Conservation (phyloP, 2,797 vertebrate genomes). For the Neomorphus geoffroyi region DNA sequence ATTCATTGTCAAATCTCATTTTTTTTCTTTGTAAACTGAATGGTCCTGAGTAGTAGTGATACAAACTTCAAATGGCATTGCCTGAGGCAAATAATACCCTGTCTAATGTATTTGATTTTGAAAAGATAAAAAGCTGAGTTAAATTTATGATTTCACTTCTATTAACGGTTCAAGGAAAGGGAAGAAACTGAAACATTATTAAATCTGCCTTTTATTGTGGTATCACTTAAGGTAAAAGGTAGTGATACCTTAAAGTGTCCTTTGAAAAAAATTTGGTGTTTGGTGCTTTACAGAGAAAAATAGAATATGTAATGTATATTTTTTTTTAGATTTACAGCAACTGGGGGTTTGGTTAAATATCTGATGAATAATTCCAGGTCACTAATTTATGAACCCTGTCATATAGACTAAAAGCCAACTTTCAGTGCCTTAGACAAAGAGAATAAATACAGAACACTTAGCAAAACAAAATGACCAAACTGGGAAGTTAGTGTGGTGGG, state of each 20-base stretch:
- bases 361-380: constrained; percentile 1
- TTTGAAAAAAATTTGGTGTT: too few species aligned
- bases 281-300: not conserved
- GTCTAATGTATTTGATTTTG: not conserved
- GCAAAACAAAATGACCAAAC: not conserved
- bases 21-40: not conserved
- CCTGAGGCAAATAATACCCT: not conserved
- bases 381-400: not conserved
- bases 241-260: too few species aligned
- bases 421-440: not conserved
- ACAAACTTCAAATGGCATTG: not conserved
- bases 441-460: not conserved
- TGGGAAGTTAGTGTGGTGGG: not conserved
- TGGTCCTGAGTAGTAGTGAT: not conserved
- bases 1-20: not conserved
- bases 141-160: not conserved
- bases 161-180: not conserved
- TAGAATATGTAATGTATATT: not conserved
- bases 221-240: not conserved
- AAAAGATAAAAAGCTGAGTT: constrained; percentile 8
- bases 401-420: not conserved
- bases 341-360: not conserved
- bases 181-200: not conserved
- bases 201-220: constrained; percentile 10
- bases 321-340: not conserved